These are phyloP conservation scores for Pangasius macronema DNA, from an alignment of 2,797 vertebrate genomes.

Conservation along the genomic window DNA sequence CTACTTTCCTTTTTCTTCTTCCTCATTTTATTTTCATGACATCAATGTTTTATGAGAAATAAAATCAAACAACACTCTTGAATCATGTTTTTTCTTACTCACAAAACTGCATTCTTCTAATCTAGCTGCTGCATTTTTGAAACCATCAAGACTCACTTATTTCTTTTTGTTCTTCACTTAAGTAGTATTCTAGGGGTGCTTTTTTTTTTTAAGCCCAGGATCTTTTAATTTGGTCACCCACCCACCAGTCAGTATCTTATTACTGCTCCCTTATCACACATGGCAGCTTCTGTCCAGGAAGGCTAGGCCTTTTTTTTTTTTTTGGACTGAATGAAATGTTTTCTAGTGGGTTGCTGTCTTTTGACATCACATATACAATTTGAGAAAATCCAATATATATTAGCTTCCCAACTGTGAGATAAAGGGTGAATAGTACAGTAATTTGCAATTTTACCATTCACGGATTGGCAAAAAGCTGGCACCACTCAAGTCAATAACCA, in stretches of 20 bases:
- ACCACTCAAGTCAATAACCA: neutral
- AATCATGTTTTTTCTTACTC: neutral
- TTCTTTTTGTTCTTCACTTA: neutral
- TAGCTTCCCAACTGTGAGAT: neutral
- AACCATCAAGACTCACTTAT: neutral
- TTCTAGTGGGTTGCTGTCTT: neutral
- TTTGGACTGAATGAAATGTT: neutral
- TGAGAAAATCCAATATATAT: neutral
- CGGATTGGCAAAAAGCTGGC: too few relatives aligned
- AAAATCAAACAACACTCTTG: conserved; percentile 15
- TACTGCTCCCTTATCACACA: neutral
- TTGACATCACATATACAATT: neutral
- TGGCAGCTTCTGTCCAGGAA: neutral
- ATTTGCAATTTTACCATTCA: neutral
- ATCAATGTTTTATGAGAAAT: conserved; percentile 3
- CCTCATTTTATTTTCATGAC: conserved; percentile 6
- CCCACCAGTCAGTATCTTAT: neutral
- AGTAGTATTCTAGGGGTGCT: neutral
- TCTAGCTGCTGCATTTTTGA: neutral
- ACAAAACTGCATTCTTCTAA: neutral
- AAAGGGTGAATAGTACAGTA: neutral
- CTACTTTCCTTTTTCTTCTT: conserved; percentile 9
- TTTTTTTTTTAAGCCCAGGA: neutral
- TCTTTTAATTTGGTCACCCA: neutral
- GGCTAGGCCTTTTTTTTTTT: neutral